A percentile compares a stretch with the other conserved stretches of the same genome.
Conservation (phyloP, 2,888 invertebrate genomes). For the Noctua janthe region DNA sequence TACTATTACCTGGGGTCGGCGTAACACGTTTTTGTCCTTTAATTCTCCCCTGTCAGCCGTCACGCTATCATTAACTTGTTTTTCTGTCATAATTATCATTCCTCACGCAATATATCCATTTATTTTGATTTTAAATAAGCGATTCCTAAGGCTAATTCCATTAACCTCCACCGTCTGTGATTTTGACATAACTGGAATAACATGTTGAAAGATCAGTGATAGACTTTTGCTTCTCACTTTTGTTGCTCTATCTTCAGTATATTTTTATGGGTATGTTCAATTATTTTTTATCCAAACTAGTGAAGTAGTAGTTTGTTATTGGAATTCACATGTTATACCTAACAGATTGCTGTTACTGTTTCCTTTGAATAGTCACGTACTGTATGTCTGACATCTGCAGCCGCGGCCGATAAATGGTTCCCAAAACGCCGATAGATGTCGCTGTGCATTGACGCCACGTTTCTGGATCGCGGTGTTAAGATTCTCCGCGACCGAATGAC, state of each 20-base stretch:
- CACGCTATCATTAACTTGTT: neutral
- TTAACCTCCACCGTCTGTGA: neutral
- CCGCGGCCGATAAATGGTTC: neutral
- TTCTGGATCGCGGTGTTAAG: constrained; percentile 32
- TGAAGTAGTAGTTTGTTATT: neutral
- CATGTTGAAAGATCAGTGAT: neutral
- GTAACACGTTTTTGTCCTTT: no score
- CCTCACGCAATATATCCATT: neutral
- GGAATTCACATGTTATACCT: neutral
- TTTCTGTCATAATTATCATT: neutral
- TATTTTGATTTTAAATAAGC: neutral
- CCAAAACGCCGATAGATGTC: neutral
- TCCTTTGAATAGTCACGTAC: neutral
- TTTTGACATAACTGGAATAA: neutral
- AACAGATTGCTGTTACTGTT: neutral
- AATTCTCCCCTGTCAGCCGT: no score
- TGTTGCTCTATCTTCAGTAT: neutral
- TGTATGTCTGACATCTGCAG: neutral
- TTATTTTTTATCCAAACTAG: neutral
- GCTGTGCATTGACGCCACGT: neutral
- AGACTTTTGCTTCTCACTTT: neutral
- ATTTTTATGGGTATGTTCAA: neutral
- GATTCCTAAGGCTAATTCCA: neutral
- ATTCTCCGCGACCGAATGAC: constrained; percentile 21
- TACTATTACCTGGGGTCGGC: neutral